phyloP scores from a whole-genome alignment of 2,888 invertebrate genomes.

The Apotomis turbidana region DNA sequence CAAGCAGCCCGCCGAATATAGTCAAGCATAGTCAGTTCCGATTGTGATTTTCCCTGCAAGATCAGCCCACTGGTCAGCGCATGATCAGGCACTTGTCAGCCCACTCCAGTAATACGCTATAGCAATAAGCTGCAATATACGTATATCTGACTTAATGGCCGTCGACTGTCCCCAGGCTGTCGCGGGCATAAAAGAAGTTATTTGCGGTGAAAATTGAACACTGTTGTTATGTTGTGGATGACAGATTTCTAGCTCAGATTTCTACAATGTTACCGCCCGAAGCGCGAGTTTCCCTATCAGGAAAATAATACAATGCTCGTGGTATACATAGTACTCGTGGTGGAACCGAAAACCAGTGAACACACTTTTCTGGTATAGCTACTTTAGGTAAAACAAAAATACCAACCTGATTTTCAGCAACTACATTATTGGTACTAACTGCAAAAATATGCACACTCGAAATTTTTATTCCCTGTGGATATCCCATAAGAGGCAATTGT shows the following conservation, averaged over 20 bases:
- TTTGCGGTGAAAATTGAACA: slow-evolving; percentile 60
- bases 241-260: slow-evolving; percentile 55
- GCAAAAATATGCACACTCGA: no score
- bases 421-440: no score
- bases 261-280: slow-evolving; percentile 68
- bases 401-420: no score
- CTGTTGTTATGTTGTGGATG: slow-evolving; percentile 54
- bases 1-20: not conserved
- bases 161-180: slow-evolving; percentile 44
- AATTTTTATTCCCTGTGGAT: no score
- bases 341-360: no score
- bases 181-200: slow-evolving; percentile 53
- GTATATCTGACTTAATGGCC: slow-evolving; percentile 17
- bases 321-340: not conserved
- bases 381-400: no score
- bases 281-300: slow-evolving; percentile 52
- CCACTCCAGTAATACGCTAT: not conserved
- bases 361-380: no score
- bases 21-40: not conserved
- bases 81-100: slow-evolving; percentile 1
- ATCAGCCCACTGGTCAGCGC: no score
- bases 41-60: slow-evolving; percentile 4
- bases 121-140: not conserved
- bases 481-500: no score
- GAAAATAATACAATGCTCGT: not conserved